Percentiles rank a stretch among this genome's conserved stretches.
Evolutionary conservation across 2,797 vertebrate genomes (phyloP).

Genomic region (Odontamblyopus rebecca): DNA sequence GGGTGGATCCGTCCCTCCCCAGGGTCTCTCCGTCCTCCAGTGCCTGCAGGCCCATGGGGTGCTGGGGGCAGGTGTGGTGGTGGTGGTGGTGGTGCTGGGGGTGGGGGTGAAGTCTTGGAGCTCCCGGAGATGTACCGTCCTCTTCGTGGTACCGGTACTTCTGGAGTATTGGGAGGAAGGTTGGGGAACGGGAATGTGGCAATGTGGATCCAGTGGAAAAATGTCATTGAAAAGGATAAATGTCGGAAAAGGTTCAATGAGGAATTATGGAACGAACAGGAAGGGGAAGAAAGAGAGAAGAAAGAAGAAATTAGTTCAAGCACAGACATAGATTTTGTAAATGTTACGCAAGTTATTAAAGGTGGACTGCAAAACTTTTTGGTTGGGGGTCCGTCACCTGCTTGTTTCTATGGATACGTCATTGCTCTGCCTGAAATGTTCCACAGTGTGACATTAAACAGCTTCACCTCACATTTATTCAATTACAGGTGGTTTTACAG

Average conservation of each 20-base stretch:
- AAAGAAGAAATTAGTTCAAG: conserved; percentile 43
- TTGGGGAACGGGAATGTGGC: conserved; percentile 2
- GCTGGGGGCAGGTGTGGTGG: conserved; percentile 61
- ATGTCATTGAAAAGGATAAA: neutral
- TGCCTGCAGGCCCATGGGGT: conserved; percentile 51
- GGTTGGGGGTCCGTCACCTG: too few relatives aligned
- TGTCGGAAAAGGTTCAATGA: neutral
- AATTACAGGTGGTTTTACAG: too few relatives aligned
- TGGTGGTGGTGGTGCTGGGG: conserved; percentile 68
- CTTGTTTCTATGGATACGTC: too few relatives aligned
- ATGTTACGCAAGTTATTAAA: too few relatives aligned
- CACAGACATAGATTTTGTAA: conserved; percentile 4
- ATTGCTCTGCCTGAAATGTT: too few relatives aligned
- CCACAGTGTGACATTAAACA: too few relatives aligned
- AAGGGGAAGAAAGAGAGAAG: conserved; percentile 17
- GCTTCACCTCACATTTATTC: too few relatives aligned
- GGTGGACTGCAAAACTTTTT: too few relatives aligned
- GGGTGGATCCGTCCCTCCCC: conserved; percentile 16
- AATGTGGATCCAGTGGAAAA: neutral
- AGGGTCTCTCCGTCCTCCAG: conserved; percentile 46
- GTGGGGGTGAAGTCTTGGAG: conserved; percentile 65
- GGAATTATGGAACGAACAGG: neutral
- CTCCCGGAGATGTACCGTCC: conserved; percentile 78
- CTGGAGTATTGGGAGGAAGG: conserved; percentile 60
- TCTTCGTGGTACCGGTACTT: conserved; percentile 94